Evolutionary conservation across 2,888 invertebrate species (phyloP).

Genomic region (Desoria tigrina): DNA sequence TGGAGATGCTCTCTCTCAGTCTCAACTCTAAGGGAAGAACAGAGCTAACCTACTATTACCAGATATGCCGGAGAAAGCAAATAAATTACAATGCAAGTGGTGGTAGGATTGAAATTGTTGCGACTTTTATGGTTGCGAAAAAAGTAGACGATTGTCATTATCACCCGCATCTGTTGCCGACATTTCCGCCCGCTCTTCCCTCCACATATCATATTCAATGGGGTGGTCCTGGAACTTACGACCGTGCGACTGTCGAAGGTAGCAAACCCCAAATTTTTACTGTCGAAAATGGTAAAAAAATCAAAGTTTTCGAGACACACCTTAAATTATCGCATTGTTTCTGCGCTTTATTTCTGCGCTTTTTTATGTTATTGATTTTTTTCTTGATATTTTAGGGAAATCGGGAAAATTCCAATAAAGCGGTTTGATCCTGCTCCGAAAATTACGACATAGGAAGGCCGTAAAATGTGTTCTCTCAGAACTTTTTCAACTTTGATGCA

Average conservation of each 20-base stretch:
- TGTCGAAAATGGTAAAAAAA: not conserved
- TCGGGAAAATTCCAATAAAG: too few species aligned
- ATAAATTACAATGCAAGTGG: constrained; percentile 34
- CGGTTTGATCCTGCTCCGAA: too few species aligned
- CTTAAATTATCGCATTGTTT: too few species aligned
- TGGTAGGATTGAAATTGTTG: constrained; percentile 30
- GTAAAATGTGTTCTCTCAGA: not conserved
- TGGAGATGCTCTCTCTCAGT: too few species aligned
- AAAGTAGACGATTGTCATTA: constrained; percentile 29
- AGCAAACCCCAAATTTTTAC: not conserved
- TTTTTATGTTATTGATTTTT: not conserved
- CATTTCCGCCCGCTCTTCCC: constrained; percentile 23
- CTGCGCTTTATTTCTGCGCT: too few species aligned
- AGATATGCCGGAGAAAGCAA: constrained; percentile 15
- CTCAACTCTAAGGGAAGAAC: not conserved
- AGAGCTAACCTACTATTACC: not conserved
- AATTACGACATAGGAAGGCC: not conserved
- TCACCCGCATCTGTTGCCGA: constrained; percentile 32
- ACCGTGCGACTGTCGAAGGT: not conserved
- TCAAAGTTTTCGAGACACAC: too few species aligned
- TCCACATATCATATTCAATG: not conserved
- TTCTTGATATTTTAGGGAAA: not conserved
- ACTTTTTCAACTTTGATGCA: not conserved
- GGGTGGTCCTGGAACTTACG: not conserved
- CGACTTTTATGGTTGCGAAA: constrained; percentile 32